Evolutionary conservation across 2,113 vertebrate species (phyloP).

Genomic region (Sceloporus undulatus): DNA sequence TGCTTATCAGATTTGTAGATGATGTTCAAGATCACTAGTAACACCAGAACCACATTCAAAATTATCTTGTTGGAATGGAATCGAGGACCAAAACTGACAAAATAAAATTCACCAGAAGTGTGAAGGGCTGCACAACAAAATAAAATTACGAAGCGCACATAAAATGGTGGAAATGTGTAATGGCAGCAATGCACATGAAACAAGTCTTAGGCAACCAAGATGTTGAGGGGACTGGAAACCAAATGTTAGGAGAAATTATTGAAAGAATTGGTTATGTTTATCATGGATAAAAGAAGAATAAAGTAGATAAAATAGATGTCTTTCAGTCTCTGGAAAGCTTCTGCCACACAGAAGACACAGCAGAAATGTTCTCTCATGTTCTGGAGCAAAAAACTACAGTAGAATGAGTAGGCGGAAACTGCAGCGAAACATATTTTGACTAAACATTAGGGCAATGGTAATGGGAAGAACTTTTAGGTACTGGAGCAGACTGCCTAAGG

Average conservation of each 20-base stretch:
- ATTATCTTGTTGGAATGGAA: not conserved
- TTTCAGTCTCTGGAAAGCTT: not conserved
- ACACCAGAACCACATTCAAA: not conserved
- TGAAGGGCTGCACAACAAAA: not conserved
- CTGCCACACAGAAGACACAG: not conserved
- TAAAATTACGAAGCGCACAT: not conserved
- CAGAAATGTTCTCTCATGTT: not conserved
- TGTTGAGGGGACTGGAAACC: too few relatives aligned
- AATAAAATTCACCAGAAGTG: not conserved
- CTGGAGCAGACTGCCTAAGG: not conserved
- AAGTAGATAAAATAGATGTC: not conserved
- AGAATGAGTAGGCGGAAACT: not conserved
- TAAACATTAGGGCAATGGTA: not conserved
- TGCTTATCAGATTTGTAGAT: conserved; percentile 6
- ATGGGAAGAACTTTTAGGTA: not conserved
- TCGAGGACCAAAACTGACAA: not conserved
- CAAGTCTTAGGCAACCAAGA: too few relatives aligned
- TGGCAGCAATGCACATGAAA: not conserved
- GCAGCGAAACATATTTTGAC: not conserved
- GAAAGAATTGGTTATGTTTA: not conserved
- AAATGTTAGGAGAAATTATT: not conserved
- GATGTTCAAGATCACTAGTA: not conserved
- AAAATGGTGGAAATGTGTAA: not conserved
- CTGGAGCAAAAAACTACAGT: not conserved
- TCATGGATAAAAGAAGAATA: not conserved